Evolutionary conservation across 2,888 invertebrate species (phyloP).

Genomic region (Matsumyia berberina): DNA sequence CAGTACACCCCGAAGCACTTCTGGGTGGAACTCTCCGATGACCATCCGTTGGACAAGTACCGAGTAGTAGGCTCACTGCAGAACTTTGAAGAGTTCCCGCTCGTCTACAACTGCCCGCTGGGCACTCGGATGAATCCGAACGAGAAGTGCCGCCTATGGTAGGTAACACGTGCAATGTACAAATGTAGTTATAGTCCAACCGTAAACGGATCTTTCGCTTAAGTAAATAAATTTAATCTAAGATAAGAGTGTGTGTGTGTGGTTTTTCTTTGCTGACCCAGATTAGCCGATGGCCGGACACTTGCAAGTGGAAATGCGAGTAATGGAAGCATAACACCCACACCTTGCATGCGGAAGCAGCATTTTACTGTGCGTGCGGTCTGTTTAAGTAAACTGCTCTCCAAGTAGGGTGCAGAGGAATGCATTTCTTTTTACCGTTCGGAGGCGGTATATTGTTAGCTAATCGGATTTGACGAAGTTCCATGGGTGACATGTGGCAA

Average conservation of each 20-base stretch:
- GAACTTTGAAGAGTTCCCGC: conserved; percentile 81
- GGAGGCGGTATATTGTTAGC: conserved; percentile 15
- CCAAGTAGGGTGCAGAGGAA: conserved; percentile 10
- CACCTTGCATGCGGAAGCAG: conserved; percentile 32
- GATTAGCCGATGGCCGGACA: not conserved
- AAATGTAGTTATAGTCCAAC: conserved; percentile 14
- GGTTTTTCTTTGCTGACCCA: not conserved
- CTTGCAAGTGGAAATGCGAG: conserved; percentile 8
- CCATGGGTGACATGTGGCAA: not conserved
- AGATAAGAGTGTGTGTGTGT: conserved; percentile 1
- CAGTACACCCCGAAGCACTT: conserved; percentile 80
- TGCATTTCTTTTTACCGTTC: not conserved
- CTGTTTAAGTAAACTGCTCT: conserved; percentile 8
- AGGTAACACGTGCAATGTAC: conserved; percentile 77
- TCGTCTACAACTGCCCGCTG: conserved; percentile 79
- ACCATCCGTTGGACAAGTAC: conserved; percentile 81
- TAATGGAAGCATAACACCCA: conserved; percentile 19
- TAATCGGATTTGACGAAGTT: not conserved
- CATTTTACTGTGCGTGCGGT: conserved; percentile 17
- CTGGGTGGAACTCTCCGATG: conserved; percentile 80
- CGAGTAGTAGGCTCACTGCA: conserved; percentile 81
- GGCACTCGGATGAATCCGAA: conserved; percentile 81
- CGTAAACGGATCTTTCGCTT: not conserved
- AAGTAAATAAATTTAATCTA: conserved; percentile 22
- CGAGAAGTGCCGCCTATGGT: conserved; percentile 81